phyloP scores from a whole-genome alignment of 2,888 invertebrate species.

The Pristionchus mayeri region DNA sequence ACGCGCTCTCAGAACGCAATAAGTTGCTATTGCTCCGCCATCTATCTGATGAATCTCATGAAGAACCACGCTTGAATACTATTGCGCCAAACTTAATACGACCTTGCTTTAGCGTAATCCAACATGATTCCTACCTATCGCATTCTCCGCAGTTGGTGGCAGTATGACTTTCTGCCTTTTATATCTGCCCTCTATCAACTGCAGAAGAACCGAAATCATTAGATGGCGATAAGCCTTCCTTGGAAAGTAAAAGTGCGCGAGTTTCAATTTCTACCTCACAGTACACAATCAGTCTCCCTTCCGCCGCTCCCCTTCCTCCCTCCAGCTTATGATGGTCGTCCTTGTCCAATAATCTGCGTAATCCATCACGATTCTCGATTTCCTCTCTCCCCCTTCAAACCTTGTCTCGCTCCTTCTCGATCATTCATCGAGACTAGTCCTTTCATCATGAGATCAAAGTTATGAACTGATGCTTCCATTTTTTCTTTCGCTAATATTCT shows the following conservation, averaged over 20 bases:
- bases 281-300: conserved; percentile 19
- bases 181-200: no score
- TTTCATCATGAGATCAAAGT: conserved; percentile 2
- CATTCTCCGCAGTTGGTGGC: no score
- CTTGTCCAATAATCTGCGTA: conserved; percentile 45
- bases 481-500: no score
- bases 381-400: conserved; percentile 24
- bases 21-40: neutral
- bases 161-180: no score
- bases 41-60: neutral
- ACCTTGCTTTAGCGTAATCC: no score
- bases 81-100: no score
- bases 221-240: no score
- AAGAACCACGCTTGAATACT: no score
- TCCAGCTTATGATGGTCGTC: conserved; percentile 35
- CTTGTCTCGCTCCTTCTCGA: neutral
- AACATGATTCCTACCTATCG: no score
- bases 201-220: no score
- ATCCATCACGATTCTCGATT: conserved; percentile 42
- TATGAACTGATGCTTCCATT: no score
- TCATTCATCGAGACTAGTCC: neutral
- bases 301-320: neutral
- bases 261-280: neutral
- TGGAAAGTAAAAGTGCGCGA: no score
- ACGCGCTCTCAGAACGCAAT: neutral